Evolutionary conservation across 2,797 vertebrate genomes (phyloP).

Genomic region (Phylloscopus collybita): DNA sequence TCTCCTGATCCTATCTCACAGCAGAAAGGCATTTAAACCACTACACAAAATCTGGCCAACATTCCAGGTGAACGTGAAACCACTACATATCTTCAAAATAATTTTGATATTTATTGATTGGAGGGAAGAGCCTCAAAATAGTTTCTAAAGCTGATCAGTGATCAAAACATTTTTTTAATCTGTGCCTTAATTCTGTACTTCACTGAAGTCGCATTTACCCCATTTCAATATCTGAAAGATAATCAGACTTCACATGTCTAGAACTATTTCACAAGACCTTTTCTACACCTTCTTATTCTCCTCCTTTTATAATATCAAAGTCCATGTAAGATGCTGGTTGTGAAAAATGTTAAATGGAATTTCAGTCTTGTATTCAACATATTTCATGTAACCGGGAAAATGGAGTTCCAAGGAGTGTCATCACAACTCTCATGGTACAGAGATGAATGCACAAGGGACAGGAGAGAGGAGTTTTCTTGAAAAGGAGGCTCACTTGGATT

Average conservation of each 20-base stretch:
- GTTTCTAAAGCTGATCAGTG: not conserved
- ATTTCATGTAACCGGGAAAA: rapidly evolving
- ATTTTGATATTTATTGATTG: not conserved
- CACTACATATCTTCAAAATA: not conserved
- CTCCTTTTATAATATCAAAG: not conserved
- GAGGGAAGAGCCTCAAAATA: not conserved
- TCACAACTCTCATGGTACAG: not conserved
- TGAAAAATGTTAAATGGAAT: not conserved
- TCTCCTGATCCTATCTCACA: no score
- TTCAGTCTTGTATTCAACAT: not conserved
- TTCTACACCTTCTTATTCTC: not conserved
- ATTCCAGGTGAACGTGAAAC: no score
- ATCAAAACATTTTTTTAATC: not conserved
- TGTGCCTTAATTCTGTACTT: not conserved
- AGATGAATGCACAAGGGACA: not conserved
- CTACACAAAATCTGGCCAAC: no score
- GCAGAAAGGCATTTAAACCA: no score
- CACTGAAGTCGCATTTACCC: not conserved
- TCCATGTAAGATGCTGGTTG: not conserved
- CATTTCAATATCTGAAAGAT: not conserved
- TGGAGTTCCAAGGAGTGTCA: not conserved
- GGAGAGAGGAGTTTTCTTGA: not conserved
- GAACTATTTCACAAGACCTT: not conserved
- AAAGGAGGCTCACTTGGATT: not conserved
- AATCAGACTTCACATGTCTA: not conserved